phyloP scores from a whole-genome alignment of 2,888 invertebrate genomes.

The Trichopoda pennipes region DNA sequence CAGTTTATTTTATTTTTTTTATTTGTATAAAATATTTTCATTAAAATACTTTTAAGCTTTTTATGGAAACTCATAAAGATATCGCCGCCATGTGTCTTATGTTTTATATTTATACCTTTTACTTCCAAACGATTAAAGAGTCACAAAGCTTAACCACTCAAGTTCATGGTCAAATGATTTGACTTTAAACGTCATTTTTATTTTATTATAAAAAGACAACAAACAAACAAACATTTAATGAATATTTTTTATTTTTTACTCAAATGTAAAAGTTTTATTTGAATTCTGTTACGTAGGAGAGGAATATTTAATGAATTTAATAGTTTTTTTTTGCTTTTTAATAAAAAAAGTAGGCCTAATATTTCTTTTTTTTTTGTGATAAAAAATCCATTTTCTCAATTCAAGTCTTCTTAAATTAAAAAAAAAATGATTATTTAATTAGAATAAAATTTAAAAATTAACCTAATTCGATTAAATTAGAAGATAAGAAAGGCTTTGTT shows the following conservation, averaged over 20 bases:
- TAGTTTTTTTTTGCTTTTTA: too few species aligned
- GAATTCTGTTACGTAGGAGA: too few species aligned
- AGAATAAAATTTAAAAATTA: slow-evolving; percentile 51
- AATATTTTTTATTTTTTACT: not conserved
- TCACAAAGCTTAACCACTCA: slow-evolving; percentile 68
- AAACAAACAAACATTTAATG: not conserved
- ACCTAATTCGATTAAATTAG: slow-evolving; percentile 47
- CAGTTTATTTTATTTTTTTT: too few species aligned
- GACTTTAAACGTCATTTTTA: slow-evolving; percentile 11
- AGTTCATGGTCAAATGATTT: slow-evolving; percentile 75
- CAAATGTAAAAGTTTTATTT: not conserved
- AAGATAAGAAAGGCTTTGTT: slow-evolving; percentile 39
- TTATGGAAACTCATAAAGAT: not conserved
- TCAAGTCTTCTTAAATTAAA: too few species aligned
- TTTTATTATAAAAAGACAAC: slow-evolving; percentile 14
- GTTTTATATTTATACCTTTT: not conserved
- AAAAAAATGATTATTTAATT: slow-evolving; percentile 5
- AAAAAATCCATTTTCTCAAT: too few species aligned
- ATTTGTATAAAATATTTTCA: too few species aligned
- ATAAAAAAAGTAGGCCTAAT: too few species aligned
- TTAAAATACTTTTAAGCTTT: not conserved
- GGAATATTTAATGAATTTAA: not conserved
- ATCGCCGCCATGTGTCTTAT: not conserved
- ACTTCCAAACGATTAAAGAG: slow-evolving; percentile 13
- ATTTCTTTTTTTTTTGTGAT: too few species aligned